Conservation (phyloP, 2,113 vertebrate species). For the Actinemys pallida region DNA sequence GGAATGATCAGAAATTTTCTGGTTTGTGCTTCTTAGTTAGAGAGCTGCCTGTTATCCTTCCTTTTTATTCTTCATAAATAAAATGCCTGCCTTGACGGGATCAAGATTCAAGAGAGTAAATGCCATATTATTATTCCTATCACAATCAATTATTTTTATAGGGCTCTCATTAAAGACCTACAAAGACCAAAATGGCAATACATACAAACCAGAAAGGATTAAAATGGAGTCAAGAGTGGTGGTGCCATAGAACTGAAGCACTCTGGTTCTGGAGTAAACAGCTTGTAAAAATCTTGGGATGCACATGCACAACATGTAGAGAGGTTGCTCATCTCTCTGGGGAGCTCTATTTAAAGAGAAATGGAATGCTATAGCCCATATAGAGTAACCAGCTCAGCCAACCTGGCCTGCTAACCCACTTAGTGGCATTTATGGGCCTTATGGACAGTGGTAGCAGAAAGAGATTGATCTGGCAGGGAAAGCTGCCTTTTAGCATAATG, state of each 20-base stretch:
- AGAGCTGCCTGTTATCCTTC: conserved; percentile 58
- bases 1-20: conserved; percentile 43
- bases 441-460: not conserved
- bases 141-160: conserved; percentile 33
- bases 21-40: conserved; percentile 45
- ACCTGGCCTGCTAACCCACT: not conserved
- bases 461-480: not conserved
- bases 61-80: conserved; percentile 56
- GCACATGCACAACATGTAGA: not conserved
- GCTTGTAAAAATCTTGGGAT: not conserved
- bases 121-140: conserved; percentile 52
- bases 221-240: conserved; percentile 1
- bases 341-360: not conserved
- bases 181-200: conserved; percentile 22
- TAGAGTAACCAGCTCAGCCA: not conserved
- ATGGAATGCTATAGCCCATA: not conserved
- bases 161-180: conserved; percentile 41
- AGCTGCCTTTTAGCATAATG: not conserved
- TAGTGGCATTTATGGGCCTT: not conserved
- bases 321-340: not conserved
- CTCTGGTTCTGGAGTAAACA: not conserved
- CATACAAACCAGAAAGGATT: conserved; percentile 21
- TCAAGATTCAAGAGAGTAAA: conserved; percentile 21
- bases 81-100: conserved; percentile 55
- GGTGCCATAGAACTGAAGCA: not conserved